Evolutionary conservation across 2,888 invertebrate genomes (phyloP), one percentile per base, ranked within the genome.

Genomic region (Caenorhabditis panamensis): DNA sequence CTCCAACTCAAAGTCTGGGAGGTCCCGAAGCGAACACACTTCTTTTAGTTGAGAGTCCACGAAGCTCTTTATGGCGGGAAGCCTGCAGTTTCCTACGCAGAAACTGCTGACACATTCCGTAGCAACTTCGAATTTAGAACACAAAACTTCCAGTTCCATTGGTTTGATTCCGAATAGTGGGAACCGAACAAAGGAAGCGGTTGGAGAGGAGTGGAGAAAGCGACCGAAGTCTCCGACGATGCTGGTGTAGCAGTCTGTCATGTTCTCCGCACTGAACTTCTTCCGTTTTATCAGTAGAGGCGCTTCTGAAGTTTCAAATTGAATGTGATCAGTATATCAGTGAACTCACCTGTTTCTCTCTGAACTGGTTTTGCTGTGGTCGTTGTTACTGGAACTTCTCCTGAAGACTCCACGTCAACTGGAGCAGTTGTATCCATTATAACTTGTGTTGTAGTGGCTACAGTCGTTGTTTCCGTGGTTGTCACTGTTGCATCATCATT

Each of bases 151-250:
- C 2, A 80, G 54, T 54, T 80, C 80, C 69, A 80, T 75, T 22
- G 69, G 80, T 56, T 80, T 80, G 37, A 80, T 59, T 4, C 80
- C 80, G 22, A 69, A 80, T 0, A 80, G 47, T 18, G 80, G 80
- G 56, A 80, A 75, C 18, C 80, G 75, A n/a, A 80, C 64, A 26
- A 80, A 80, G 22, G 75, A 69, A n/a, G 80, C 59, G 8, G 64
- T 64, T 4, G 80, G 80, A 1, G 69, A 68, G 6, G 80, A 63
- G 47, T 75, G 63, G 9, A 80, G 61, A 44, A 75, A 75, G 13
- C 80, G 63, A 20, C 80, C 80, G 37, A 80, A 80, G 54, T 80
- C 80, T 22, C 79, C 75, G n/a, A 80, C 53, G 26, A 80, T 80
- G 61, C 75, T 75, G 11, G 69, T 54, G 44, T 75, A 80, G 31